phyloP scores from a whole-genome alignment of 1,140 invertebrate genomes.

The Brachionus asplanchnoidis region DNA sequence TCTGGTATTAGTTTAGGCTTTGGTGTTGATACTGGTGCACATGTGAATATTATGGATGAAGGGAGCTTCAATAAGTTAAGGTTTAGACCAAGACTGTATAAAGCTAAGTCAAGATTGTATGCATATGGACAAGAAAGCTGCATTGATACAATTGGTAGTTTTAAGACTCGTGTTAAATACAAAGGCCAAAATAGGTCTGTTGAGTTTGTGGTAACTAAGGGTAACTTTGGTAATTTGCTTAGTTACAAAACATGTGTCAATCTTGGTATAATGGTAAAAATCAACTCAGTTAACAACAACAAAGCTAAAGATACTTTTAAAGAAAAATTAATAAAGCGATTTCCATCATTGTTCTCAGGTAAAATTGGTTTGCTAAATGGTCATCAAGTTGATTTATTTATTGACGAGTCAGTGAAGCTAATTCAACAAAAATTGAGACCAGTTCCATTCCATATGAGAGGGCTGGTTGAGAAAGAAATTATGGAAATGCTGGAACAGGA shows the following conservation, averaged over 20 bases:
- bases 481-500: slow-evolving; percentile 39
- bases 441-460: slow-evolving; percentile 3
- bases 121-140: not conserved
- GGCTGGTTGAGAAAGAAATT: not conserved
- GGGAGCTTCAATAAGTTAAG: no score
- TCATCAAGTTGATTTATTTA: no score
- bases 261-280: not conserved
- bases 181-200: not conserved
- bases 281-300: not conserved
- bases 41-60: no score
- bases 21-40: no score
- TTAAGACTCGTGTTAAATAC: not conserved
- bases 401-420: no score
- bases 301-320: not conserved
- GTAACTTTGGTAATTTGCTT: slow-evolving; percentile 7
- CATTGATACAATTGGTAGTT: not conserved
- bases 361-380: no score
- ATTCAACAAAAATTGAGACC: no score
- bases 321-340: not conserved
- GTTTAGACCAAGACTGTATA: no score
- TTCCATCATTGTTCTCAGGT: no score
- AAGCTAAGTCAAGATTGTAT: not conserved
- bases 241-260: not conserved
- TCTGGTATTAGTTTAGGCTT: no score
- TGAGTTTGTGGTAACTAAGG: not conserved